Evolutionary conservation across 2,888 invertebrate species (phyloP), one percentile per base, ranked within the genome.

Genomic region (Frankliniella intonsa): DNA sequence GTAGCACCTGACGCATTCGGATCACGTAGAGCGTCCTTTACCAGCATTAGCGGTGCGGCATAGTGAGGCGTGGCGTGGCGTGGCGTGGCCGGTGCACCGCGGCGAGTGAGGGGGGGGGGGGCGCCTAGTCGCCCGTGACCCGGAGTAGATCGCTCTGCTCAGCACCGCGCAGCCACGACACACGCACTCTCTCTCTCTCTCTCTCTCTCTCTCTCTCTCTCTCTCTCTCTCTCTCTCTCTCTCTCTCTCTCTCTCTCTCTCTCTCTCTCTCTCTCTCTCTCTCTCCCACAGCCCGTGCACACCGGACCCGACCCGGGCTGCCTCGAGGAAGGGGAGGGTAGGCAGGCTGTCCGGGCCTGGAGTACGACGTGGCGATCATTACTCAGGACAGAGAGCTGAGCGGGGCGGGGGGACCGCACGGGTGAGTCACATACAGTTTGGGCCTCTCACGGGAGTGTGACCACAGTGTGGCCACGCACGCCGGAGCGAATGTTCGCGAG

Each of bases 101-200:
- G 69, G 22, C 9, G 22, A 2, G 69, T 11, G 69, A 19, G n/a
- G 69, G 22, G 22, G 11, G 69, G 22, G 11, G 69, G 22, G 0
- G 22, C 25, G 69, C 25, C 69, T 76, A 11, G 69, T 76, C 69
- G 69, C 69, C 69, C 69, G 69, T 76, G 69, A 76, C 69, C 69
- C 69, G 69, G 22, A 76, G 69, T 22, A 22, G 69, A n/a, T 25
- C 22, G 22, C 69, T 22, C 69, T 22, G 69, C 62, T 62, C 62
- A 19, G 62, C 69, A 69, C 19, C 22, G 22, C 69, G 69, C 55
- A 14, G 55, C 55, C 55, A 14, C 55, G 55, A 55, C 55, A 12
- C 14, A 19, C n/a, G 5, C 62, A 12, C 62, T n/a, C 62, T n/a
- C 62, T 62, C 17, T 62, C 17, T 17, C 12, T 55, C 55, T 55